Base-by-base conservation (phyloP, 2,888 invertebrate genomes). In the Apotomis betuletana region DNA sequence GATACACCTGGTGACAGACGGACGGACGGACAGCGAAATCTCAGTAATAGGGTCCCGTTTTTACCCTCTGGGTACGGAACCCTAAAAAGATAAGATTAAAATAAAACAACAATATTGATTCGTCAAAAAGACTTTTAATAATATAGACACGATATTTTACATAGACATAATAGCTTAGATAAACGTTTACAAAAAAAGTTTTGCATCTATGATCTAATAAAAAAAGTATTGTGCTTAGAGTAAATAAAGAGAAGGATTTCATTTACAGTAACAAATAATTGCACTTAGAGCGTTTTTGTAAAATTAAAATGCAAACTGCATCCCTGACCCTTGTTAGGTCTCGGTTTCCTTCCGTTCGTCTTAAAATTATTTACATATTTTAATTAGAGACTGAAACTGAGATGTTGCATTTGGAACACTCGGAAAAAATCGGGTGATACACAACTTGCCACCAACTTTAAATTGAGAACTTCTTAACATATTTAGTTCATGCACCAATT, bases 111-210 rank as follows among this genome's bases (percentile, higher is more conserved):
- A 71, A 55, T 61, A 61, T 61, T 27, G 61, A 38, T 62, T 62
- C 10, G 67, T 67, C 67, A 67, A 71, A 27, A 71, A 67, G 67
- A 71, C 71, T 64, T 65, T n/a, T 71, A 67, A 70, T 70, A 63
- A 51, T 63, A 70, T 54, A 61, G 60, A 61, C 67, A 70, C 49
- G 13, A 55, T 57, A 57, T 71, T 69, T 67, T 49, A 67, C 67
- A 27, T 27, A 27, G 2, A 27, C 27, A 67, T 57, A 57, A 58
- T 60, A 46, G 61, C 70, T 63, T 64, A 64, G 57, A 49, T 44
- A 59, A 61, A 44, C 52, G 51, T 49, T 9, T 49, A 70, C 54
- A 70, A 8, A 60, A 44, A 44, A 65, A 12, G n/a, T 36, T 60
- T 52, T 12, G 46, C 52, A 15, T 52, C 61, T 67, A 61, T 49